Base-by-base conservation (phyloP, 2,888 invertebrate genomes). In the Tanypteryx hageni region DNA sequence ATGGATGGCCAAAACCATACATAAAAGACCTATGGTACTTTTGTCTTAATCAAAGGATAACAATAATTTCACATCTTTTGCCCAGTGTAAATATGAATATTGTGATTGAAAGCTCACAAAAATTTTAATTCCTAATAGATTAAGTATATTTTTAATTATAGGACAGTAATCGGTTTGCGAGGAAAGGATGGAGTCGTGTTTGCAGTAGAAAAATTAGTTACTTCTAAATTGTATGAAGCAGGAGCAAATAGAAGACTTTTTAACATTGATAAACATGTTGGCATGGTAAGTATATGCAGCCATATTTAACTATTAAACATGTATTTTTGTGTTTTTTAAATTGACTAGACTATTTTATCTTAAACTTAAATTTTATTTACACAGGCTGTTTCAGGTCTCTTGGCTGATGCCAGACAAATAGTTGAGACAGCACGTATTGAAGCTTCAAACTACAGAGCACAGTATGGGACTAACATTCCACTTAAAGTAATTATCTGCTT, bases 141-240 rank as follows among this genome's bases (percentile, higher is more conserved):
- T 22, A 59, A 14, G 0, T 57, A 18, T 81, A 58, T 92, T 81
- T 93, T 92, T 92, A 64, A 83, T 95, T 95, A 58, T 93, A 97
- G 97, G 14, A 99, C 99, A 93, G 99, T 99, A 18, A 97, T 99
- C 93, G 99, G 98, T 0, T 96, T 99, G 9, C 96, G 98, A 94
- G 99, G 99, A 56, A 99, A 98, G 94, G 99, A 99, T 96, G 98
- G 99, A 92, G 98, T 99, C 7, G 99, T 99, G 9, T 97, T 99
- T 94, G 99, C 99, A 0, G 99, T 99, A 0, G 99, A 99, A 95
- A 99, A 99, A 95, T 96, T 99, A 92, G 97, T 99, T 0, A 97
- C 98, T 31, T 99, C 99, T 7, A 98, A 99, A 94, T 95, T 99
- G 56, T 99, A 99, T 94, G 99, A 99, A 95, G 96, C 97, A 57